Evolutionary conservation across 2,797 vertebrate genomes (phyloP).

Genomic region (Aulostomus chinensis): DNA sequence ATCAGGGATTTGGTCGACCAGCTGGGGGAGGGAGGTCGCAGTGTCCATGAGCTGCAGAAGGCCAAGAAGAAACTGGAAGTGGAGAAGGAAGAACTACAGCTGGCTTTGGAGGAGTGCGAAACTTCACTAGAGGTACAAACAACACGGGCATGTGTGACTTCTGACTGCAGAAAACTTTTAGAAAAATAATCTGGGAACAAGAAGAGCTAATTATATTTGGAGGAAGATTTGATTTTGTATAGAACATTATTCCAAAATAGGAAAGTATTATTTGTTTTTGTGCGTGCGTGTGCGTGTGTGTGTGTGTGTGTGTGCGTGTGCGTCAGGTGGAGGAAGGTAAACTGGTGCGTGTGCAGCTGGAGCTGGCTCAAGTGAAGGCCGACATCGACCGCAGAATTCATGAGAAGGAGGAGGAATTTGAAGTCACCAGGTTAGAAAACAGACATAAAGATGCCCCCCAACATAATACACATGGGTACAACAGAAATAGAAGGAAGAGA

Average conservation of each 20-base stretch:
- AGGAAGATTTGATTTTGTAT: too few relatives aligned
- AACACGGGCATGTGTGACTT: too few relatives aligned
- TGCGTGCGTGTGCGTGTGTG: too few relatives aligned
- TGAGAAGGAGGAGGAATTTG: slow-evolving; percentile 82
- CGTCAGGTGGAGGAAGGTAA: slow-evolving; percentile 79
- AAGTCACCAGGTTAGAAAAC: slow-evolving; percentile 70
- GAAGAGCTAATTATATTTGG: too few relatives aligned
- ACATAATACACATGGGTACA: not conserved
- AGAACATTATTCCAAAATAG: too few relatives aligned
- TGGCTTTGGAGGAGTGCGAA: slow-evolving; percentile 80
- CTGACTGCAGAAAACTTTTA: too few relatives aligned
- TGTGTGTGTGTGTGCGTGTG: slow-evolving; percentile 9
- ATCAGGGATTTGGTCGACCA: slow-evolving; percentile 83
- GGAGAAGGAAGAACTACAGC: slow-evolving; percentile 80
- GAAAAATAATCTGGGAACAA: too few relatives aligned
- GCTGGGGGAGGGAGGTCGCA: slow-evolving; percentile 73
- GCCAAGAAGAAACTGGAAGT: slow-evolving; percentile 78
- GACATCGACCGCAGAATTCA: slow-evolving; percentile 77
- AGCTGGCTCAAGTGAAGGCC: slow-evolving; percentile 80
- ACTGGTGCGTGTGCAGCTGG: slow-evolving; percentile 75
- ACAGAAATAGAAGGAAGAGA: too few relatives aligned
- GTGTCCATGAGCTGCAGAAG: slow-evolving; percentile 75
- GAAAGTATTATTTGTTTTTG: too few relatives aligned
- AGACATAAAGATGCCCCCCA: not conserved
- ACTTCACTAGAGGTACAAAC: slow-evolving; percentile 74